Conservation (phyloP, 2,797 vertebrate genomes). For the Danionella dracula region DNA sequence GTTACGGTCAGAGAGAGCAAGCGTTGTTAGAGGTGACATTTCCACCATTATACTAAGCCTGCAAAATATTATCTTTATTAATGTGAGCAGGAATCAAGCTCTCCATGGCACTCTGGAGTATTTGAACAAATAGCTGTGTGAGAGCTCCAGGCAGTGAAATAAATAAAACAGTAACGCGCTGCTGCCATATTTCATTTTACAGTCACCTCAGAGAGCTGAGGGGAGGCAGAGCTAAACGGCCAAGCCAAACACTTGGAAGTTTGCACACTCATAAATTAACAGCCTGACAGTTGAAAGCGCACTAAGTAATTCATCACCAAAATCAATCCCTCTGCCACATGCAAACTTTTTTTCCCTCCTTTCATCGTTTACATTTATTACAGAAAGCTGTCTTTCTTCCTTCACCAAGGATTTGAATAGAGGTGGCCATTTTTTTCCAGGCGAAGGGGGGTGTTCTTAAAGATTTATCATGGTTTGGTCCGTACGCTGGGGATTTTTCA, state of each 20-base stretch:
- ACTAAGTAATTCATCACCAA: conserved; percentile 74
- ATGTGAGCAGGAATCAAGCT: conserved; percentile 73
- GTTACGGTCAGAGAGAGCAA: conserved; percentile 58
- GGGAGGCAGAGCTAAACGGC: conserved; percentile 66
- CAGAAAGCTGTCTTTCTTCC: conserved; percentile 59
- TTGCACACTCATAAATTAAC: conserved; percentile 76
- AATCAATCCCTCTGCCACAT: conserved; percentile 28
- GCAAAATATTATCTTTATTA: conserved; percentile 81
- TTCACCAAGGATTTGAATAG: conserved; percentile 50
- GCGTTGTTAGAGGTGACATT: conserved; percentile 63
- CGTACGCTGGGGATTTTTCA: conserved; percentile 4
- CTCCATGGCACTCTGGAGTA: conserved; percentile 72
- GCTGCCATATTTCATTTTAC: conserved; percentile 69
- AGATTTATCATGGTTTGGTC: conserved; percentile 19
- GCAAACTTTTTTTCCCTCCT: conserved; percentile 1
- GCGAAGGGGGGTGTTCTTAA: conserved; percentile 30
- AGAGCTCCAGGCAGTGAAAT: conserved; percentile 62
- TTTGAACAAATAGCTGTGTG: conserved; percentile 71
- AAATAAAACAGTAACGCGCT: conserved; percentile 62
- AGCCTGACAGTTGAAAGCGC: conserved; percentile 73
- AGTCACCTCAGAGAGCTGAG: conserved; percentile 66
- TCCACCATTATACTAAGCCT: conserved; percentile 65
- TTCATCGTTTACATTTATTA: conserved; percentile 66
- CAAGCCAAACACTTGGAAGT: conserved; percentile 75
- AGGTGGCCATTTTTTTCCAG: conserved; percentile 42